phyloP scores from a whole-genome alignment of 2,113 vertebrate genomes.

The Phyllopteryx taeniolatus region DNA sequence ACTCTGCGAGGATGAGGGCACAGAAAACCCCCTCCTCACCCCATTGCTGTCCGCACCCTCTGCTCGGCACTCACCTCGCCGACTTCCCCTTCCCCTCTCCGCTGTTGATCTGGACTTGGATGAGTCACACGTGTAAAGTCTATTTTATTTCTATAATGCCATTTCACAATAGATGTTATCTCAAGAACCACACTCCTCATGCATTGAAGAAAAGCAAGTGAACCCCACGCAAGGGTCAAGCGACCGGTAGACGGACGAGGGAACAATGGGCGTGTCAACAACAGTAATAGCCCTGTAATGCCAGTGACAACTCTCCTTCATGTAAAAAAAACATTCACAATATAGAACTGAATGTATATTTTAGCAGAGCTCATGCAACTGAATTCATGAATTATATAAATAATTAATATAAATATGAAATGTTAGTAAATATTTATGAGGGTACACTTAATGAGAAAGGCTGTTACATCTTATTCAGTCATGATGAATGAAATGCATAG shows the following conservation, averaged over 20 bases:
- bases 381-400: neutral
- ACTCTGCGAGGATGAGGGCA: constrained; percentile 81
- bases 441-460: neutral
- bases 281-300: neutral
- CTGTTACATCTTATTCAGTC: neutral
- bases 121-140: constrained; percentile 86
- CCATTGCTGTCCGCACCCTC: constrained; percentile 67
- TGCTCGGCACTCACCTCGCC: constrained; percentile 20
- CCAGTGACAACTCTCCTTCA: neutral
- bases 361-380: neutral
- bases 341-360: neutral
- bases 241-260: too few species aligned
- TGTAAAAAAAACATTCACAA: neutral
- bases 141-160: neutral
- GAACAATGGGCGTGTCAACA: neutral
- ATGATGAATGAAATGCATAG: neutral
- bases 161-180: neutral
- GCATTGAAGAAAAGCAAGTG: neutral
- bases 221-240: neutral
- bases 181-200: neutral
- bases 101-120: constrained; percentile 85
- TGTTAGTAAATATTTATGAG: neutral
- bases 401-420: neutral
- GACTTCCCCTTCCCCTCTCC: constrained; percentile 63
- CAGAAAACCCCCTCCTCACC: constrained; percentile 87